Percentiles rank a stretch among this genome's conserved stretches.
Evolutionary conservation across 1,140 invertebrate species (phyloP).

Genomic region (Drosophila rufa): DNA sequence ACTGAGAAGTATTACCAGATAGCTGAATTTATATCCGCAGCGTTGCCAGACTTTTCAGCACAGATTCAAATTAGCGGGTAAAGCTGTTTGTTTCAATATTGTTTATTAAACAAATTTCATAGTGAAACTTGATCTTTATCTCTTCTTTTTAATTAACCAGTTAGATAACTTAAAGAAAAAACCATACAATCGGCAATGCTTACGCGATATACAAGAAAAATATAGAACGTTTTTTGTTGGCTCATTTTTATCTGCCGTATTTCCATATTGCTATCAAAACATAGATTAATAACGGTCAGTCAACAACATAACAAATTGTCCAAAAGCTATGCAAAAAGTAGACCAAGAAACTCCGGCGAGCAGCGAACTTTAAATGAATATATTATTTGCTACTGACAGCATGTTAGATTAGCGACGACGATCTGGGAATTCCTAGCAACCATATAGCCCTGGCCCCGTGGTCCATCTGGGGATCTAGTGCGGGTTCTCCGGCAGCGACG

Average conservation of each 20-base stretch:
- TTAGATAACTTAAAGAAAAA: background rate
- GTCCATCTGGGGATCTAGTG: slow-evolving; percentile 36
- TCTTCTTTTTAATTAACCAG: background rate
- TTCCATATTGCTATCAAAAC: background rate
- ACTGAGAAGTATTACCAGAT: background rate
- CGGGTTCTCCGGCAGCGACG: slow-evolving; percentile 57
- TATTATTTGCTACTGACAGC: slow-evolving; percentile 36
- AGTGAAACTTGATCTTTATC: no score
- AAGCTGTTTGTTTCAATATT: background rate
- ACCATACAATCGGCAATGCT: background rate
- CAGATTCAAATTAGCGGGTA: background rate
- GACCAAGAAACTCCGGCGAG: slow-evolving; percentile 37
- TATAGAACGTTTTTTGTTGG: no score
- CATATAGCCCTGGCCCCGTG: slow-evolving; percentile 40
- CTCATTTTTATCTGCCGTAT: no score
- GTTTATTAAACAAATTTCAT: no score
- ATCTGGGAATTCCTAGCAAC: slow-evolving; percentile 66
- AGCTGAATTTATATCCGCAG: background rate
- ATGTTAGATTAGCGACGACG: slow-evolving; percentile 45
- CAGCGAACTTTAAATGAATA: slow-evolving; percentile 40
- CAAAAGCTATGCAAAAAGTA: slow-evolving; percentile 29
- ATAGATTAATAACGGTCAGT: slow-evolving; percentile 5
- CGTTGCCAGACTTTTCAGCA: background rate
- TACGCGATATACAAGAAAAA: no score
- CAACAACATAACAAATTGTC: slow-evolving; percentile 32